Evolutionary conservation across 2,888 invertebrate species (phyloP).

Genomic region (Maniola hyperantus): DNA sequence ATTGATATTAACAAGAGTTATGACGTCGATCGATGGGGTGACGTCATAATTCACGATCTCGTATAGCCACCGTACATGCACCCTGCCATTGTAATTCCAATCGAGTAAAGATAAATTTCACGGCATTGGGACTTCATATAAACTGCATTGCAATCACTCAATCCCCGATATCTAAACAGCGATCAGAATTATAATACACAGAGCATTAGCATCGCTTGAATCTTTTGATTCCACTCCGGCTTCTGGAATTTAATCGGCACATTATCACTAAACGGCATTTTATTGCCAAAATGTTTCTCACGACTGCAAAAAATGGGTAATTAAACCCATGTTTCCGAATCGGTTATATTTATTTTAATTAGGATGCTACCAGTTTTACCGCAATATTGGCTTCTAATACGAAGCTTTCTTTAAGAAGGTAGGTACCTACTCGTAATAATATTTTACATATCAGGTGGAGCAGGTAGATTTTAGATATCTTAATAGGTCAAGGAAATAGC

Average conservation of each 20-base stretch:
- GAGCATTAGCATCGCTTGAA: conserved; percentile 34
- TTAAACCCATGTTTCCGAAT: conserved; percentile 14
- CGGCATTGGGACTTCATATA: conserved; percentile 37
- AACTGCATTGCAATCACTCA: conserved; percentile 45
- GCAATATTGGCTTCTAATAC: neutral
- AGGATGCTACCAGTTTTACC: neutral
- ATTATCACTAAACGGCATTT: conserved; percentile 40
- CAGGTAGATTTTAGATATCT: too few relatives aligned
- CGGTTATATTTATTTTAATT: conserved; percentile 5
- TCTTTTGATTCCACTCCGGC: conserved; percentile 39
- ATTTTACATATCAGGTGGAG: too few relatives aligned
- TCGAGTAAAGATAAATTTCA: conserved; percentile 41
- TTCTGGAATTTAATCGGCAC: conserved; percentile 43
- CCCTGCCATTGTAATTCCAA: conserved; percentile 40
- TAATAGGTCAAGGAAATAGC: too few relatives aligned
- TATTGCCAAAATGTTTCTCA: conserved; percentile 39
- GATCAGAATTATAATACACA: conserved; percentile 43
- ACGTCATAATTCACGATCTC: conserved; percentile 16
- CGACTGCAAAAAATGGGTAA: conserved; percentile 34
- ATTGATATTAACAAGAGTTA: conserved; percentile 15
- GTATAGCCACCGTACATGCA: conserved; percentile 17
- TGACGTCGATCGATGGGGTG: conserved; percentile 17
- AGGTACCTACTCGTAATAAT: too few relatives aligned
- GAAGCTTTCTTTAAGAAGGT: too few relatives aligned
- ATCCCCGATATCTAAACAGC: conserved; percentile 40